Evolutionary conservation across 2,797 vertebrate genomes (phyloP), one percentile per base, ranked within the genome.

Genomic region (Linurgus olivaceus): DNA sequence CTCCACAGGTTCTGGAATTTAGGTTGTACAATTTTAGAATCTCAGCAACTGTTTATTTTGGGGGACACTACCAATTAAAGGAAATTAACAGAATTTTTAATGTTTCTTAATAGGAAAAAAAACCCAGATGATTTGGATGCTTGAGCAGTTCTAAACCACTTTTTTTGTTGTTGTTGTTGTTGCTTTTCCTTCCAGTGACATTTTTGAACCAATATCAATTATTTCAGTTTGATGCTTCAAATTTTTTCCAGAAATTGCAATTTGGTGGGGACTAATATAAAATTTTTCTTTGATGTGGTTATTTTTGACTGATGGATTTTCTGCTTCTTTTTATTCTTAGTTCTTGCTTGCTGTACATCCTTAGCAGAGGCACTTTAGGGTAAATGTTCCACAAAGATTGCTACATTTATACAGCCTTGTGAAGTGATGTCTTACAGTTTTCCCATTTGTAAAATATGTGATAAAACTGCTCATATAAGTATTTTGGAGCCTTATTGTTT

Each of bases 191-290:
- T 55, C 18, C 19, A 51, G 33, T 40, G 29, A 84, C 23, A 2
- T 28, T 37, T 20, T 54, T 28, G 15, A 59, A 33, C 1, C 2
- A 29, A 45, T 81, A 40, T n/a, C 24, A 52, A 7, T 47, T 37
- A 11, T 38, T 80, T 54, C 58, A 3, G 4, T 58, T 61, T 65
- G 24, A 31, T 61, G 24, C 1, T 79, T 65, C 20, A 38, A 11
- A 21, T 83, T 85, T 23, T 23, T 72, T 6, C 11, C 20, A 37
- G 28, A 61, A 72, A 14, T 23, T 70, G 23, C 3, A n/a, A 0
- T 38, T 57, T 54, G 16, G 0, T 1, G 10, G 25, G 2, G 4
- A 7, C 0, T 33, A 48, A n/a, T 26, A 24, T 20, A 31, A 17
- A 4, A 0, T 42, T 58, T 61, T 67, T 48, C 4, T 59, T 82